Percentiles rank a stretch among this genome's conserved stretches.
phyloP scores from a whole-genome alignment of 2,888 invertebrate genomes.

The Melinaea marsaeus region DNA sequence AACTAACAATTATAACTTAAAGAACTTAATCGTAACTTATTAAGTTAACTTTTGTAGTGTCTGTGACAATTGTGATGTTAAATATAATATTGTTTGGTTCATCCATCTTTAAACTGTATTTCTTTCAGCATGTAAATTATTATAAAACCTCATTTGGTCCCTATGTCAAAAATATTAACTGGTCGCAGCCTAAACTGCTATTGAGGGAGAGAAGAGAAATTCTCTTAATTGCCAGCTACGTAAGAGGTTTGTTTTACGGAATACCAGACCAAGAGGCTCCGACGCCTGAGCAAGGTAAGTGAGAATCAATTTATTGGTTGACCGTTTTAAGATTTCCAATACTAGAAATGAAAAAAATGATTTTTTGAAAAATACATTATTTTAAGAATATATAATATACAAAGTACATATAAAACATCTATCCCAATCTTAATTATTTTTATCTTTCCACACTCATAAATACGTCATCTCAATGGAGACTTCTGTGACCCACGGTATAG shows the following conservation, averaged over 20 bases:
- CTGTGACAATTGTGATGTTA: too few species aligned
- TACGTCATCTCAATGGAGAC: too few species aligned
- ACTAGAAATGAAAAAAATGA: neutral
- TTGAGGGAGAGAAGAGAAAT: slow-evolving; percentile 39
- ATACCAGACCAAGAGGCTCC: slow-evolving; percentile 41
- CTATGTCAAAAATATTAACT: slow-evolving; percentile 44
- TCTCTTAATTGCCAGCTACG: slow-evolving; percentile 51
- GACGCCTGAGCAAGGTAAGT: slow-evolving; percentile 35
- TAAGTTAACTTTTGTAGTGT: too few species aligned
- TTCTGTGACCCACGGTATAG: too few species aligned
- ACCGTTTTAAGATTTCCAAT: neutral
- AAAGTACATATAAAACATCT: too few species aligned
- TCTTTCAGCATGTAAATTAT: slow-evolving; percentile 43
- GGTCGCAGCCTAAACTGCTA: slow-evolving; percentile 53
- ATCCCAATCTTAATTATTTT: too few species aligned
- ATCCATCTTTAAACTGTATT: neutral
- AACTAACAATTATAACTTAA: neutral
- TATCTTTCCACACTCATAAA: too few species aligned
- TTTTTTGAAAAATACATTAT: too few species aligned
- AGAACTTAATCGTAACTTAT: neutral
- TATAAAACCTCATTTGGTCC: slow-evolving; percentile 40
- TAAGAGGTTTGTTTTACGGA: slow-evolving; percentile 48
- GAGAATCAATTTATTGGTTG: neutral
- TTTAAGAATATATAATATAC: too few species aligned
- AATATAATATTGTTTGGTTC: too few species aligned